phyloP scores from a whole-genome alignment of 1,140 invertebrate genomes.

The Sinella curviseta region DNA sequence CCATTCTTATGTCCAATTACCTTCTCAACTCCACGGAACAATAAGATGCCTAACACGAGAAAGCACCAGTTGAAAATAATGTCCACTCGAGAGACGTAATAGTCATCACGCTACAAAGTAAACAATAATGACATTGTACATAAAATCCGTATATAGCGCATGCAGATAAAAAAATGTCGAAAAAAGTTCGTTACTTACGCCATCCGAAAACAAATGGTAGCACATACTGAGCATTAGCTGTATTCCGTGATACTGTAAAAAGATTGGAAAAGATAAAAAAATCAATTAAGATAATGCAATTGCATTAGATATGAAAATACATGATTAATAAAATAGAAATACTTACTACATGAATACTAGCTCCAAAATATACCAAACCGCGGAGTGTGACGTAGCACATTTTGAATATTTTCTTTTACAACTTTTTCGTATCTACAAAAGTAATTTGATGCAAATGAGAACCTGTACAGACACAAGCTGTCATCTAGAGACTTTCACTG shows the following conservation, averaged over 20 bases:
- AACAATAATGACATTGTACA: neutral
- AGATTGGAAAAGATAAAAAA: neutral
- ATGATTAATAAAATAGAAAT: neutral
- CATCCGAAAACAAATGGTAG: slow-evolving; percentile 6
- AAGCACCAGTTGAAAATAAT: slow-evolving; percentile 28
- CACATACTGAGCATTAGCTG: slow-evolving; percentile 24
- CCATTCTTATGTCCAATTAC: too few species aligned
- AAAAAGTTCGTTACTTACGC: too few species aligned
- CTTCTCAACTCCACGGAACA: slow-evolving; percentile 21
- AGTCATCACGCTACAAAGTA: slow-evolving; percentile 2
- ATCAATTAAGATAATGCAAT: neutral
- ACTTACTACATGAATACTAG: slow-evolving; percentile 17
- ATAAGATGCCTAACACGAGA: slow-evolving; percentile 6
- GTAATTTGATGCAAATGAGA: neutral
- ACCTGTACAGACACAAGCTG: too few species aligned
- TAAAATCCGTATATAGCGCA: too few species aligned
- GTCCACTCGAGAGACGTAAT: slow-evolving; percentile 13
- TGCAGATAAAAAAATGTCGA: too few species aligned
- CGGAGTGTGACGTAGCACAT: neutral
- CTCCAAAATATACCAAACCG: neutral
- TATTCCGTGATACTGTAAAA: slow-evolving; percentile 20
- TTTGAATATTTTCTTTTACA: too few species aligned
- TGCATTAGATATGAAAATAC: neutral
- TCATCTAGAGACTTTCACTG: too few species aligned
- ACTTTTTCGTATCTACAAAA: neutral